These are phyloP conservation scores for Pollimyrus isidori DNA, from an alignment of 2,113 vertebrate species.

Conservation along the genomic window DNA sequence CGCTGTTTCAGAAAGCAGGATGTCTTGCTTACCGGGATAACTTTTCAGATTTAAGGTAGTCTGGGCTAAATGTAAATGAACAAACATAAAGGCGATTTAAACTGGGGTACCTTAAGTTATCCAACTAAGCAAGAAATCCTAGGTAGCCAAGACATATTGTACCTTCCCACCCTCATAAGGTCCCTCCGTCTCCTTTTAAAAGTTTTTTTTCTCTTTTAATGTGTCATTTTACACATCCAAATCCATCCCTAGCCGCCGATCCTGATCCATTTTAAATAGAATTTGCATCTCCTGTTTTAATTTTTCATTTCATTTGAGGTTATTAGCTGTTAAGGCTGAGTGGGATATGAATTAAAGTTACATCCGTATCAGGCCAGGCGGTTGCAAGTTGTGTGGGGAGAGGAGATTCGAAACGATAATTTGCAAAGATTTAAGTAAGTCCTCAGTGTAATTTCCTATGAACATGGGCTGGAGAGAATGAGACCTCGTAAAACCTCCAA, in stretches of 20 bases:
- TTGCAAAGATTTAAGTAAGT: constrained; percentile 47
- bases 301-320: constrained; percentile 26
- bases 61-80: background rate
- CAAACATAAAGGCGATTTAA: background rate
- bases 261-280: background rate
- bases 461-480: constrained; percentile 24
- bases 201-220: background rate
- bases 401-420: constrained; percentile 26
- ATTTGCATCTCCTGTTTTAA: background rate
- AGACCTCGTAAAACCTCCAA: constrained; percentile 41
- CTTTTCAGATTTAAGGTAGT: background rate
- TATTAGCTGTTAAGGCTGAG: constrained; percentile 33
- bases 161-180: background rate
- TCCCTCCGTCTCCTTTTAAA: background rate
- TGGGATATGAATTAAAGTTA: constrained; percentile 34
- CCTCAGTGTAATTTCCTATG: constrained; percentile 36
- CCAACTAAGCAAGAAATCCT: background rate
- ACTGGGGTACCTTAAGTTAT: background rate
- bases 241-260: background rate
- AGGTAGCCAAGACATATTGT: background rate
- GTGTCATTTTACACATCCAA: background rate
- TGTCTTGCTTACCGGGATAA: background rate
- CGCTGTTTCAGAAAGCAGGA: background rate
- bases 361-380: constrained; percentile 23
- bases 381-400: background rate